Conservation (phyloP, 2,797 vertebrate genomes). For the Melanotaenia nigrans region DNA sequence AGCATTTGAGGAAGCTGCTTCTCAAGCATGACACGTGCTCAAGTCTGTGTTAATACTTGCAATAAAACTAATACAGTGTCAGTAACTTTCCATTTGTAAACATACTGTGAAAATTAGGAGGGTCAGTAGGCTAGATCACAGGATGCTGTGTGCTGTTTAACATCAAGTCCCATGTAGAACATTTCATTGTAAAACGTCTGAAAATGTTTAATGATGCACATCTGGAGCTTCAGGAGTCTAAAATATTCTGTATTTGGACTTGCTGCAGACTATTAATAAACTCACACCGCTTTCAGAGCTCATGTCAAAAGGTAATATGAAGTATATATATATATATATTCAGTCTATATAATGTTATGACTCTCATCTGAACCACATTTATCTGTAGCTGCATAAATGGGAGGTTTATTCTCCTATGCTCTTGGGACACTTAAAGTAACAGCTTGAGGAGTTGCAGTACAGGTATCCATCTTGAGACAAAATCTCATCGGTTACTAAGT, state of each 20-base stretch:
- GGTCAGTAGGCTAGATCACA: slow-evolving; percentile 17
- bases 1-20: slow-evolving; percentile 21
- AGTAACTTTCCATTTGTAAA: slow-evolving; percentile 23
- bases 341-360: slow-evolving; percentile 47
- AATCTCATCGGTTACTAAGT: slow-evolving; percentile 46
- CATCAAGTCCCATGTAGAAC: slow-evolving; percentile 34
- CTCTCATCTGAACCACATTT: slow-evolving; percentile 38
- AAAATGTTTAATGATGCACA: slow-evolving; percentile 52
- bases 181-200: slow-evolving; percentile 47
- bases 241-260: slow-evolving; percentile 29
- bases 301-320: slow-evolving; percentile 34
- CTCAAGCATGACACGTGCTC: slow-evolving; percentile 25
- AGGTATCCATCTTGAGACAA: slow-evolving; percentile 37
- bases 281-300: slow-evolving; percentile 20
- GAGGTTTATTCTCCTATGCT: slow-evolving; percentile 32
- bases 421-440: slow-evolving; percentile 27
- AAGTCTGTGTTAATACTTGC: slow-evolving; percentile 3
- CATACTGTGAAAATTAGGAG: slow-evolving; percentile 39
- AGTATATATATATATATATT: slow-evolving; percentile 17
- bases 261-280: slow-evolving; percentile 49
- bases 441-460: slow-evolving; percentile 28
- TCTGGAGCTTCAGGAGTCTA: slow-evolving; percentile 45
- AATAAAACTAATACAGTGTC: slow-evolving; percentile 8
- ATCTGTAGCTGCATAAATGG: slow-evolving; percentile 40
- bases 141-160: slow-evolving; percentile 40